Evolutionary conservation across 1,140 invertebrate genomes (phyloP).

Genomic region (Pogonomyrmex barbatus): DNA sequence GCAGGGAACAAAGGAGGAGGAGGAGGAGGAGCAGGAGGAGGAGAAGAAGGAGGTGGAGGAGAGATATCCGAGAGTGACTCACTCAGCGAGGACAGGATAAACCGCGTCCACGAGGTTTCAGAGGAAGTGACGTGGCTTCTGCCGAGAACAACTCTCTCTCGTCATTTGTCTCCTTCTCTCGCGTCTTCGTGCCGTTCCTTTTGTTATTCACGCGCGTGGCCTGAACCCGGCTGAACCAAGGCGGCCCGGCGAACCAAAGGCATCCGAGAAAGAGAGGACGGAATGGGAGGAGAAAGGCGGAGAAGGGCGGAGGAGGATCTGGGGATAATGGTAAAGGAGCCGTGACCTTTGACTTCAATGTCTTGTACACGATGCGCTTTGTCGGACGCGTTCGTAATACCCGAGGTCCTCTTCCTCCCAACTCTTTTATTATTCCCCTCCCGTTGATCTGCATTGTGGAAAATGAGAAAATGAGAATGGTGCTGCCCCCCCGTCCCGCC

Average conservation of each 20-base stretch:
- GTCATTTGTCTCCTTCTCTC: constrained; percentile 54
- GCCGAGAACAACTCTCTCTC: constrained; percentile 67
- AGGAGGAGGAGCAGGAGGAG: too few relatives aligned
- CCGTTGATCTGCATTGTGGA: constrained; percentile 5
- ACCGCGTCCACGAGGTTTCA: constrained; percentile 66
- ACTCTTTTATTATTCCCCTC: constrained; percentile 51
- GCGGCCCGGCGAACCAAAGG: not conserved
- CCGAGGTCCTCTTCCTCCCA: constrained; percentile 32
- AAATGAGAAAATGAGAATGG: constrained; percentile 42
- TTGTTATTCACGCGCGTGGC: constrained; percentile 35
- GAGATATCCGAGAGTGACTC: constrained; percentile 49
- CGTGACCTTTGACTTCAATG: constrained; percentile 57
- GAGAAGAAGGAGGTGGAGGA: not conserved
- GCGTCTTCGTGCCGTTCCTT: constrained; percentile 26
- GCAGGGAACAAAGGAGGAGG: not conserved
- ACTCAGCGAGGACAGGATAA: constrained; percentile 67
- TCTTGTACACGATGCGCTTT: constrained; percentile 55
- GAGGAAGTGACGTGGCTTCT: constrained; percentile 74
- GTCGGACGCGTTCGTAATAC: constrained; percentile 66
- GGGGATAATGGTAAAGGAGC: constrained; percentile 52
- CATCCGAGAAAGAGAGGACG: constrained; percentile 21
- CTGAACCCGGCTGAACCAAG: constrained; percentile 27
- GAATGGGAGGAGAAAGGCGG: not conserved
- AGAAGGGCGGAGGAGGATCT: not conserved
- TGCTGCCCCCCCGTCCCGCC: not conserved